Evolutionary conservation across 2,888 invertebrate genomes (phyloP), one percentile per base, ranked within the genome.

Genomic region (Campaea margaritaria): DNA sequence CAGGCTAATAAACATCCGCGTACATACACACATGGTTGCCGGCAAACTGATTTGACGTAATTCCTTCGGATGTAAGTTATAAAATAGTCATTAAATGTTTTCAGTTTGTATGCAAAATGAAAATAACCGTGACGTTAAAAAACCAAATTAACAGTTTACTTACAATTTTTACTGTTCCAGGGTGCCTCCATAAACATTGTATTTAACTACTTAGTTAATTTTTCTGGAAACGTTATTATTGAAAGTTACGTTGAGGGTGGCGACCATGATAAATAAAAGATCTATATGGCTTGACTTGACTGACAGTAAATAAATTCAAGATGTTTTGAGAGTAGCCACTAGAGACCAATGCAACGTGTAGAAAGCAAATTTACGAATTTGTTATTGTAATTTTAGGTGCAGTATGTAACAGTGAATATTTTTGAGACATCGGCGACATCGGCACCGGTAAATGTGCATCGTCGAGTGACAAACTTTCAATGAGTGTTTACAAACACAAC

Each of bases 61-160:
- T 75, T 72, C 67, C 44, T 65, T 58, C 76, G 85, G 83, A 87
- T 82, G 82, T 80, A 67, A 71, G 68, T 65, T 72, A 78, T 85
- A 82, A 86, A 83, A 75, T 62, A 57, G 36, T 73, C 69, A 71
- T 75, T 73, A 73, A 76, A 2, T 77, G 68, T 73, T 64, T 71
- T 75, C 71, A 76, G 68, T 65, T 72, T 69, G 64, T 67, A 45
- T 47, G 45, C 14, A 65, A 57, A 66, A 69, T 68, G 58, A 45
- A 58, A 65, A 62, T 70, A 50, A 52, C 51, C 58, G 42, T 50
- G 52, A 50, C 52, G 15, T 47, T 41, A 43, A 12, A 46, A 43
- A 43, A 14, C 31, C 31, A 31, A 3, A 46, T 11, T 43, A 36
- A 31, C 43, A 58, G n/a, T n/a, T n/a, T n/a, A 9, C n/a, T 9